Evolutionary conservation across 2,888 invertebrate species (phyloP).

Genomic region (Epinotia bilunana): DNA sequence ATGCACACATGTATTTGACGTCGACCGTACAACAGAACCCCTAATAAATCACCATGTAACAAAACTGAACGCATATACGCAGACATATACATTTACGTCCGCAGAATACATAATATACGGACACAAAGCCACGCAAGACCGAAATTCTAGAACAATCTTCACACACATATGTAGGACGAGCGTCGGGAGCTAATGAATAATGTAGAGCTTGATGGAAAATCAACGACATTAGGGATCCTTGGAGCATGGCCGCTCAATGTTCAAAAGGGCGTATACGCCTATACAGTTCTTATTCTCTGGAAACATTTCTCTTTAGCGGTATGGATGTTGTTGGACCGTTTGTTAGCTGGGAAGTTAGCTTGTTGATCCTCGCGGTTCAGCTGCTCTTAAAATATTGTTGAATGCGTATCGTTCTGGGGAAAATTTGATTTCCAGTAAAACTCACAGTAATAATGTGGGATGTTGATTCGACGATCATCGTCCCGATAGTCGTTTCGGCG

Average conservation of each 20-base stretch:
- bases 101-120: constrained; percentile 76
- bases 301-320: not conserved
- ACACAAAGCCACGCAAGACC: constrained; percentile 77
- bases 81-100: constrained; percentile 62
- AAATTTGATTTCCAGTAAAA: not conserved
- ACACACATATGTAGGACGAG: constrained; percentile 17
- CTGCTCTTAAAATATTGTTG: constrained; percentile 15
- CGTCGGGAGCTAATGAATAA: constrained; percentile 43
- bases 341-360: constrained; percentile 19
- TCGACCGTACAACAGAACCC: not conserved
- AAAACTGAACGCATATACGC: constrained; percentile 33
- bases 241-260: not conserved
- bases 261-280: not conserved
- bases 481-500: too few species aligned
- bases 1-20: too few species aligned
- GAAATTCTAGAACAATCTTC: constrained; percentile 66
- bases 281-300: not conserved
- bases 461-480: too few species aligned
- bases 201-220: constrained; percentile 44
- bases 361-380: constrained; percentile 24
- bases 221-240: constrained; percentile 33
- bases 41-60: constrained; percentile 30
- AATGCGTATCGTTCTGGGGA: not conserved
- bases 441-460: not conserved
- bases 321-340: constrained; percentile 18